Base-by-base conservation (phyloP, 2,797 vertebrate genomes). In the Loris lydekkerianus region DNA sequence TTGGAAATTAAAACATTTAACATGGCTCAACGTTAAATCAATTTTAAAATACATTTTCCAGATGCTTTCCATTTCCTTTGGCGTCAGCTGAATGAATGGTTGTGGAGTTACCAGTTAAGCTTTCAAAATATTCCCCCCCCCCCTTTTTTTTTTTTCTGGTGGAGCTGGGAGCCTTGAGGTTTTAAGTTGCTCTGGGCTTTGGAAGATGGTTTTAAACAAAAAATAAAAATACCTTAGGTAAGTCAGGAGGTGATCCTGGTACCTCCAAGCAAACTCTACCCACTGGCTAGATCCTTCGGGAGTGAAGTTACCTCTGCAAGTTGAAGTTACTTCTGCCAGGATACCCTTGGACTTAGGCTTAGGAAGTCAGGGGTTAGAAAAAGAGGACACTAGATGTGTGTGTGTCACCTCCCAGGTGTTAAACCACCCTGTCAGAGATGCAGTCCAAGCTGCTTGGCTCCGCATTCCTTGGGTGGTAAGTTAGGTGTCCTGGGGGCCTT, bases 1-100 rank as follows among this genome's bases (percentile, higher is more conserved):
- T 93, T 84, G 91, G 96, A 95, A 97, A 95, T 97, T 87, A 96
- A 97, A 97, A 94, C 95, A 91, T 96, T 92, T 96, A 97, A 95
- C 95, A 95, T 82, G 94, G 93, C 60, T 86, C 87, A 96, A 86
- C 1, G 0, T 96, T 96, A 96, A 96, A 96, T 98, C 91, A 93
- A 95, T 97, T 95, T 73, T 70, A 77, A 97, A 96, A 89, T 95
- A 94, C 96, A 85, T 93, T 97, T 97, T 96, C 81, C 86, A 92
- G 91, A 83, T 83, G 18, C 92, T 23, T 95, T 91, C 81, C n/a
- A n/a, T 96, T 95, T 97, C 73, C 40, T 69, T 34, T 69, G 89
- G 84, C 85, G 86, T 94, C 94, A 73, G 78, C 58, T n/a, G 73
- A 86, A 31, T 84, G 83, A 60, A 73, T 58, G 61, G 56, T 60